phyloP scores from a whole-genome alignment of 2,113 vertebrate species.

The Lutjanus erythropterus region DNA sequence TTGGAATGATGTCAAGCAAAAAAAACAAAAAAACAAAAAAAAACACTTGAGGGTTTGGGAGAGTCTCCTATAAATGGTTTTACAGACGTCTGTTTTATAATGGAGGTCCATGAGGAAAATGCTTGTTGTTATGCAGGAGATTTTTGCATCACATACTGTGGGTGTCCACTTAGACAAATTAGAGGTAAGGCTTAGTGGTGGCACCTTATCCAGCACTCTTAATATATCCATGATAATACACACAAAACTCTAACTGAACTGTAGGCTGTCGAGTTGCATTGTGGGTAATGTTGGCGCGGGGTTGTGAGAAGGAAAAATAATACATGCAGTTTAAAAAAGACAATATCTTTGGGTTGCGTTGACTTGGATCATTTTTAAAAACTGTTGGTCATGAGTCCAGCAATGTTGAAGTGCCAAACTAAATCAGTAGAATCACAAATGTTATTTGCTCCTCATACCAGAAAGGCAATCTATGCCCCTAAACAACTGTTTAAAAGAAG shows the following conservation, averaged over 20 bases:
- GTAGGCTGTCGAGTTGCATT: not conserved
- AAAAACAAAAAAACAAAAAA: too few relatives aligned
- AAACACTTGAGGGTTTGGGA: too few relatives aligned
- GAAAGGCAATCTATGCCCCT: not conserved
- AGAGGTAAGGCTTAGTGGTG: too few relatives aligned
- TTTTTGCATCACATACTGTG: too few relatives aligned
- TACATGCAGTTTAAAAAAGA: not conserved
- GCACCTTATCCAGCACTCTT: not conserved
- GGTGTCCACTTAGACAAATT: too few relatives aligned
- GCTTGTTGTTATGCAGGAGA: too few relatives aligned
- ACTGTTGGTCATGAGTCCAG: not conserved
- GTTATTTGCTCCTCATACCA: constrained; percentile 2
- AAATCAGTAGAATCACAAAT: not conserved
- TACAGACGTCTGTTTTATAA: too few relatives aligned
- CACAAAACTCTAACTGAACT: not conserved
- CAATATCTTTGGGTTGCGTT: not conserved
- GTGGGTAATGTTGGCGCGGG: not conserved
- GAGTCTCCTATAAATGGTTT: too few relatives aligned
- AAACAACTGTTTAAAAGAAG: not conserved
- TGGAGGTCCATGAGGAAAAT: too few relatives aligned
- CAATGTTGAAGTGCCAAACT: not conserved
- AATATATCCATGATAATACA: too few relatives aligned
- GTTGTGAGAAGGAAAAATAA: not conserved
- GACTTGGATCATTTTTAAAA: not conserved
- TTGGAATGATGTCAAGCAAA: too few relatives aligned